Base-by-base conservation (phyloP, 1,140 invertebrate genomes). In the Drosophila santomea region DNA sequence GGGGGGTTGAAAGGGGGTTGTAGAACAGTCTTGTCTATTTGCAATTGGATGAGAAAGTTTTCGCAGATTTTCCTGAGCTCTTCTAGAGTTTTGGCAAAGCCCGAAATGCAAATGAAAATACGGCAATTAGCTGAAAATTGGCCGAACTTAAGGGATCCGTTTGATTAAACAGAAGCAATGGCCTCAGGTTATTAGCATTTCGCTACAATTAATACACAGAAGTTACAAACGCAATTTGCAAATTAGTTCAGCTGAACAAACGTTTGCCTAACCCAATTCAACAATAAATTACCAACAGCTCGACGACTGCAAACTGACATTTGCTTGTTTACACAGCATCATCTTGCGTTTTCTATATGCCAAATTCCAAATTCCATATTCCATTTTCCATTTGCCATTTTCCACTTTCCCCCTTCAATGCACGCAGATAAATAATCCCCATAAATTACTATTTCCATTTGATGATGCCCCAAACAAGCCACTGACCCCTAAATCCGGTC, bases 21-120 rank as follows among this genome's bases (percentile, higher is more conserved):
- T 39, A 58, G 10, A 57, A 51, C 57, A 78, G 38, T 52, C 62
- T 10, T 39, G 38, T 45, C 83, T 76, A 55, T 71, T 88, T 79
- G 79, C 83, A 77, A 79, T 79, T 79, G 75, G 75, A 88, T 88
- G 71, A 67, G 83, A 63, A 83, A 83, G 77, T 58, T 71, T 35
- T 57, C 17, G 51, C 67, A 71, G 67, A 71, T 71, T 71, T 69
- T 39, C 51, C 12, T 10, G 5, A 23, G 63, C 36, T 12, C 36
- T 43, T 43, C 23, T 23, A 45, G 20, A 14, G 14, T n/a, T 14
- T 64, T 20, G 20, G 4, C 20, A 25, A 28, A 35, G 7, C 36
- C 15, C 8, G 14, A 23, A 66, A 66, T 66, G 60, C 60, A 39
- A 69, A 38, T 67, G 28, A 43, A 48, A 67, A 52, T 36, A 41